Evolutionary conservation across 2,113 vertebrate genomes (phyloP).

Genomic region (Lepus europaeus): DNA sequence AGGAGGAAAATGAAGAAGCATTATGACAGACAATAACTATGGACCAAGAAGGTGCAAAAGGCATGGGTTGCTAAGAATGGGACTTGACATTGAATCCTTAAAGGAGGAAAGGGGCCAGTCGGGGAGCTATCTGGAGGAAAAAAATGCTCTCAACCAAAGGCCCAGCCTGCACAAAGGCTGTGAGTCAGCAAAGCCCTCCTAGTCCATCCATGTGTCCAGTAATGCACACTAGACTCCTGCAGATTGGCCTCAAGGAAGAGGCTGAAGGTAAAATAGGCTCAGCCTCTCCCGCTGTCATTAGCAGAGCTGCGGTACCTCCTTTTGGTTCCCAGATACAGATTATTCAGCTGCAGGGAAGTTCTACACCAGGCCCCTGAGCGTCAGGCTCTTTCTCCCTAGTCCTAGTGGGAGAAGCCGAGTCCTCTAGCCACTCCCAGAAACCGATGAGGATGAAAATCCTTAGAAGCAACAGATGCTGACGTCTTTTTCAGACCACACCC

Average conservation of each 20-base stretch:
- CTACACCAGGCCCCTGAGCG: background rate
- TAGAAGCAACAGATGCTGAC: background rate
- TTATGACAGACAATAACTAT: background rate
- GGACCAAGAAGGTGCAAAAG: background rate
- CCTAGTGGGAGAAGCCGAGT: background rate
- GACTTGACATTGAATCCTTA: background rate
- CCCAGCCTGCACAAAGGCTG: background rate
- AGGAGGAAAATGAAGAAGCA: constrained; percentile 5
- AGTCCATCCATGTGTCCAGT: background rate
- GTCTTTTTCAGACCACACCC: background rate
- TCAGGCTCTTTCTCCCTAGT: background rate
- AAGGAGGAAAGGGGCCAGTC: background rate
- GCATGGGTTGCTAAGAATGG: background rate
- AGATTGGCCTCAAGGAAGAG: constrained; percentile 39
- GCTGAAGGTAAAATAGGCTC: background rate
- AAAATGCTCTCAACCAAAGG: background rate
- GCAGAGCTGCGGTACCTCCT: background rate
- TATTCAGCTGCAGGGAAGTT: background rate
- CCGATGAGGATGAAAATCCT: background rate
- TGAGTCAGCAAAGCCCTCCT: background rate
- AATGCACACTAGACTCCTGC: background rate
- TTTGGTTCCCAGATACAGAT: background rate
- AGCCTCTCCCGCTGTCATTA: background rate
- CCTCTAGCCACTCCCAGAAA: background rate
- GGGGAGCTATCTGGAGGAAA: background rate